Conservation (phyloP, 2,888 invertebrate genomes). For the Pediacus dermestoides region DNA sequence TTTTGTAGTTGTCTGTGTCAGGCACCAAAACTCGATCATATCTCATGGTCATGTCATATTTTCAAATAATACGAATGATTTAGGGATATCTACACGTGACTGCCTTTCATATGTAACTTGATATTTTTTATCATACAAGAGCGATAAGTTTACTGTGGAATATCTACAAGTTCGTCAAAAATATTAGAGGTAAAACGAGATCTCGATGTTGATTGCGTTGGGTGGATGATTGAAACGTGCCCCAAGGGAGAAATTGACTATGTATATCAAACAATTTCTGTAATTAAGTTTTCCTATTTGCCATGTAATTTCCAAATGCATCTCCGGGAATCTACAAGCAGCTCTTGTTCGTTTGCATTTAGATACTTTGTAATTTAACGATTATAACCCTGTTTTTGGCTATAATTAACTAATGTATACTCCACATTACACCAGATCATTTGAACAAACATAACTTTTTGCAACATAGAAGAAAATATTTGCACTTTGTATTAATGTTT, state of each 20-base stretch:
- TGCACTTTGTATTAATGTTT: too few relatives aligned
- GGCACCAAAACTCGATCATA: constrained; percentile 26
- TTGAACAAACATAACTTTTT: too few relatives aligned
- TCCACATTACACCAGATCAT: too few relatives aligned
- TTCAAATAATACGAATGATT: constrained; percentile 28
- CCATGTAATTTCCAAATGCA: constrained; percentile 5
- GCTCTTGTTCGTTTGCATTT: constrained; percentile 4
- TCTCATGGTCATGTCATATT: constrained; percentile 27
- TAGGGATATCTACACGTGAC: too few relatives aligned
- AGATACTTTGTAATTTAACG: constrained; percentile 5
- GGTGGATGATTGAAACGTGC: constrained; percentile 4
- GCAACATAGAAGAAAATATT: too few relatives aligned
- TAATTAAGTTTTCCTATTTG: constrained; percentile 5
- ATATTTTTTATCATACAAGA: too few relatives aligned
- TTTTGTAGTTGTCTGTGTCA: constrained; percentile 25
- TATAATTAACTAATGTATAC: too few relatives aligned
- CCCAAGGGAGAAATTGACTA: constrained; percentile 3
- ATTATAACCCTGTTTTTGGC: constrained; percentile 2
- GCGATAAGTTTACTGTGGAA: too few relatives aligned
- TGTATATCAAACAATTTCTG: constrained; percentile 1
- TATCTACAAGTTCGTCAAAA: too few relatives aligned
- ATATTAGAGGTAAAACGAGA: too few relatives aligned
- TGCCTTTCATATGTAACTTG: too few relatives aligned
- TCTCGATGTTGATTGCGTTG: constrained; percentile 1
- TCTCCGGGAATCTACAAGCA: neutral